Conservation (phyloP, 2,797 vertebrate species). For the Caiman crocodilus region DNA sequence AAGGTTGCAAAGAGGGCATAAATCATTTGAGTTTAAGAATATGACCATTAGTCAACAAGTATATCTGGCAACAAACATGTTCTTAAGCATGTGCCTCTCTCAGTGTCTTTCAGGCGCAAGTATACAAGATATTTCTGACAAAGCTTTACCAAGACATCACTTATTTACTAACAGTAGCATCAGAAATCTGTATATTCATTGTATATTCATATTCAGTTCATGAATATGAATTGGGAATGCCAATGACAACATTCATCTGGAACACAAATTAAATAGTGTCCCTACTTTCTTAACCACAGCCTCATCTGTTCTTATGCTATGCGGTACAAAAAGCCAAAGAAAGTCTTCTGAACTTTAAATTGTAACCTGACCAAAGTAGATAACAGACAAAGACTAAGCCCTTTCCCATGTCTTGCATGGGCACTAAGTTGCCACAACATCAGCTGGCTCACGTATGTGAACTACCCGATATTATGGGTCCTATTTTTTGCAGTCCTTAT, state of each 20-base stretch:
- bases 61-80: fast-evolving
- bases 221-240: slow-evolving; percentile 13
- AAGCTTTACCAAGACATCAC: background rate
- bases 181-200: slow-evolving; percentile 3
- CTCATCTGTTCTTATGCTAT: background rate
- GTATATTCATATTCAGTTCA: too few species aligned
- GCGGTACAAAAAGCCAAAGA: background rate
- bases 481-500: fast-evolving
- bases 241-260: background rate
- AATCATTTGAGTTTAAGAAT: background rate
- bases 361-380: background rate
- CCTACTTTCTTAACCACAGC: background rate
- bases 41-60: fast-evolving
- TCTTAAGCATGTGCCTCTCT: background rate
- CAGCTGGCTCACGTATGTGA: background rate
- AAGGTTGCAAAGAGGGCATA: background rate
- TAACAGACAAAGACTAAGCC: background rate
- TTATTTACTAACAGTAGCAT: background rate
- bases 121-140: background rate
- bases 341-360: background rate
- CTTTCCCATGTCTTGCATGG: background rate
- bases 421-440: background rate
- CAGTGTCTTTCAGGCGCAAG: background rate
- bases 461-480: background rate
- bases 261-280: slow-evolving; percentile 13